Conservation (phyloP, 2,888 invertebrate species). For the Lycia hirtaria region DNA sequence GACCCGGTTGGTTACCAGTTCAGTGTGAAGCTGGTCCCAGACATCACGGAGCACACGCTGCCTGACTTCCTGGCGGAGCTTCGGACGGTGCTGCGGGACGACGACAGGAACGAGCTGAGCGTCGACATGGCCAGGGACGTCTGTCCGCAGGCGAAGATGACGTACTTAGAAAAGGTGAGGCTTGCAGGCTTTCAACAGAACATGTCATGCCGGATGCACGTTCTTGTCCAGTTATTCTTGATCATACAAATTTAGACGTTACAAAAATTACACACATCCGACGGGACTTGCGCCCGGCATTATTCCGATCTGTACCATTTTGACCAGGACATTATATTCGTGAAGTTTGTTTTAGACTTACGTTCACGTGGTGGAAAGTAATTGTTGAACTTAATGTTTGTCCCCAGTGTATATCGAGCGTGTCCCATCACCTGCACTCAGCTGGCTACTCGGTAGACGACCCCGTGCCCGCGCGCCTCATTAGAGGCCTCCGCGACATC, state of each 20-base stretch:
- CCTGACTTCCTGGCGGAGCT: constrained; percentile 67
- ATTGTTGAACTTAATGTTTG: background rate
- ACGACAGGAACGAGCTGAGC: constrained; percentile 50
- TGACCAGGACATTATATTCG: too few species aligned
- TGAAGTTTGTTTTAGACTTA: too few species aligned
- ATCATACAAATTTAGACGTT: too few species aligned
- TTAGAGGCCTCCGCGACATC: constrained; percentile 64
- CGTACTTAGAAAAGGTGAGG: constrained; percentile 84
- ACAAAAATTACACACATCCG: too few species aligned
- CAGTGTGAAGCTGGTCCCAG: constrained; percentile 78
- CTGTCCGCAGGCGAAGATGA: constrained; percentile 79
- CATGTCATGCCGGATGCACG: too few species aligned
- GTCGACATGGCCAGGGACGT: constrained; percentile 74
- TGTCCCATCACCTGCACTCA: constrained; percentile 79
- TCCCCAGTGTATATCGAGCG: constrained; percentile 82
- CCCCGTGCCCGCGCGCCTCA: constrained; percentile 52
- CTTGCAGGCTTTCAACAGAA: too few species aligned
- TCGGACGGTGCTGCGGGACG: constrained; percentile 50
- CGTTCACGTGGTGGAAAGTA: background rate
- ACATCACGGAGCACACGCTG: constrained; percentile 62
- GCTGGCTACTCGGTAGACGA: constrained; percentile 70
- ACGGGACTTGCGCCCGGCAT: too few species aligned
- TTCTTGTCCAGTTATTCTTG: too few species aligned
- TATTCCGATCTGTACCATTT: too few species aligned
- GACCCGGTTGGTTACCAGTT: constrained; percentile 77